Evolutionary conservation across 1,140 invertebrate genomes (phyloP).

Genomic region (Andricus grossulariae): DNA sequence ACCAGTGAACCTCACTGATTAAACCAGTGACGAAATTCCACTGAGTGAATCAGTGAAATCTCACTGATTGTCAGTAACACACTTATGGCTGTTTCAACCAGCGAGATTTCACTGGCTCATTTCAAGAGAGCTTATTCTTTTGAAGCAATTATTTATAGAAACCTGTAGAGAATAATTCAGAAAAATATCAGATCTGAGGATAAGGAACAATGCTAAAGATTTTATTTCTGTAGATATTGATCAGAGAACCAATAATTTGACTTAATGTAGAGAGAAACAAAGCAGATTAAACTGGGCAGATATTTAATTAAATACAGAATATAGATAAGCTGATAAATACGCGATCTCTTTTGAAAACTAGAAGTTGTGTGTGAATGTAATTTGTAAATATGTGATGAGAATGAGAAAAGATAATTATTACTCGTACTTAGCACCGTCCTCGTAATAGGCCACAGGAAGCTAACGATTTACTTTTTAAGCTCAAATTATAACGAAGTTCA

Average conservation of each 20-base stretch:
- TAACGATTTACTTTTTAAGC: slow-evolving; percentile 46
- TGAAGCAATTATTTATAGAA: no score
- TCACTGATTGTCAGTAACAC: no score
- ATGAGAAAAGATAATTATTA: slow-evolving; percentile 2
- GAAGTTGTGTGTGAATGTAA: not conserved
- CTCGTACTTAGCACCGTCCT: not conserved
- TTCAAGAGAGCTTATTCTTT: no score
- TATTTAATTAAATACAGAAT: not conserved
- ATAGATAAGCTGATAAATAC: not conserved
- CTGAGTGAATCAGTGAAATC: no score
- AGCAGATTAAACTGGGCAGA: slow-evolving; percentile 9
- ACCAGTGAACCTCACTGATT: no score
- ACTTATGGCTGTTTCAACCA: no score
- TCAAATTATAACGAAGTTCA: slow-evolving; percentile 26
- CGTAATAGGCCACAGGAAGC: slow-evolving; percentile 41
- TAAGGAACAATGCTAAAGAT: no score
- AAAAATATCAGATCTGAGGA: no score
- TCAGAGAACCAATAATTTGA: not conserved
- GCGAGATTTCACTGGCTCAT: no score
- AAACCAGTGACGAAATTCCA: no score
- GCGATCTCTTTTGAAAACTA: not conserved
- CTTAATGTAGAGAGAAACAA: slow-evolving; percentile 33
- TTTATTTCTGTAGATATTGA: no score
- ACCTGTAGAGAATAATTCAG: no score
- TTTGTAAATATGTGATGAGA: slow-evolving; percentile 22